phyloP scores from a whole-genome alignment of 2,888 invertebrate genomes.

The Eupithecia vulgata region DNA sequence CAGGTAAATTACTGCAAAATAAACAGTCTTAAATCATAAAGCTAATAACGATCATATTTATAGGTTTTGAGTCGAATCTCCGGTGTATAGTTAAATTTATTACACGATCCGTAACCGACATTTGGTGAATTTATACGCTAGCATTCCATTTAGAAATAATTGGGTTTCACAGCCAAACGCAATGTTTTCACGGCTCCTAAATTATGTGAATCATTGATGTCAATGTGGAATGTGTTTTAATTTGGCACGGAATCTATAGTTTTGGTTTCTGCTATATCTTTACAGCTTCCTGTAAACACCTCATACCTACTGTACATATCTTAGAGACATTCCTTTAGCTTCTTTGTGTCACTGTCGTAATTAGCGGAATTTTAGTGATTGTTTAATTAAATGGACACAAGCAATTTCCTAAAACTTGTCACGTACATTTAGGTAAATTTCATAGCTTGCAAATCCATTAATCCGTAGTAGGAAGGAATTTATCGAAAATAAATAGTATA shows the following conservation, averaged over 20 bases:
- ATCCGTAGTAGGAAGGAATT: not conserved
- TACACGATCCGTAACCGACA: constrained; percentile 67
- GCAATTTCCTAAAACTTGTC: not conserved
- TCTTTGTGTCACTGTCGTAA: not conserved
- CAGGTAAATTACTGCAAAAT: constrained; percentile 33
- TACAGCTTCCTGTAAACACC: constrained; percentile 2
- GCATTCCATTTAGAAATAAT: constrained; percentile 71
- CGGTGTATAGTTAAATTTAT: constrained; percentile 66
- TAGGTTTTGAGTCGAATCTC: constrained; percentile 44
- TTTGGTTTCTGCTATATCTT: constrained; percentile 17
- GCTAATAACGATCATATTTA: constrained; percentile 38
- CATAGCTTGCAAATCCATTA: not conserved
- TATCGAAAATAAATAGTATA: not conserved
- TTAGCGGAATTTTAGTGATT: not conserved
- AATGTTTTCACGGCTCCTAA: constrained; percentile 59
- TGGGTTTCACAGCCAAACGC: constrained; percentile 68
- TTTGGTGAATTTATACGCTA: constrained; percentile 61
- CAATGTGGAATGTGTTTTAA: constrained; percentile 75
- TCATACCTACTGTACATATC: not conserved
- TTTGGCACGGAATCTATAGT: constrained; percentile 67
- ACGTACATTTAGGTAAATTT: not conserved
- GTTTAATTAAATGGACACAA: not conserved
- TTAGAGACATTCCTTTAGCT: not conserved
- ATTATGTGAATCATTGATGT: constrained; percentile 60
- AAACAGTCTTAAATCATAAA: constrained; percentile 37